These are phyloP conservation scores for Sussaba pulchella DNA, from an alignment of 2,888 invertebrate genomes.

Conservation along the genomic window DNA sequence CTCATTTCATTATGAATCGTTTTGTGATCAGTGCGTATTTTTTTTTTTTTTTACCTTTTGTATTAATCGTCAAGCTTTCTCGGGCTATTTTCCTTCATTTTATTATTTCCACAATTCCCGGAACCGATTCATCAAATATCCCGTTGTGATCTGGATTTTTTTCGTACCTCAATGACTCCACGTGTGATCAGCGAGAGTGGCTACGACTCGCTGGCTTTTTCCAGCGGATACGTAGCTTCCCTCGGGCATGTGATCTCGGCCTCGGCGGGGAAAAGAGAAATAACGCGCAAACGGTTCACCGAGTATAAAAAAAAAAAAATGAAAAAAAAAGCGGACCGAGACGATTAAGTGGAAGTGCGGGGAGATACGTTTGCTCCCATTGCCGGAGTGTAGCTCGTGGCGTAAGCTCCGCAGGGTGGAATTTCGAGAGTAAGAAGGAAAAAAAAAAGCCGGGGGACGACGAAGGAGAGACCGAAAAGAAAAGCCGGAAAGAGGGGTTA, in stretches of 20 bases:
- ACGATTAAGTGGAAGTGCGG: conserved; percentile 47
- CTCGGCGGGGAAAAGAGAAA: background rate
- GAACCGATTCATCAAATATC: too few relatives aligned
- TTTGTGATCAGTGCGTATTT: background rate
- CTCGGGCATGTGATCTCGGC: background rate
- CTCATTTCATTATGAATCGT: too few relatives aligned
- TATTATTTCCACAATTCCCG: too few relatives aligned
- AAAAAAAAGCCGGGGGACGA: background rate
- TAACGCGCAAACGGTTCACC: background rate
- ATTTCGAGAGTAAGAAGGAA: conserved; percentile 1
- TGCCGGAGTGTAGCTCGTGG: conserved; percentile 19
- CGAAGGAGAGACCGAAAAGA: background rate
- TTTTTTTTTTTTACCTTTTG: too few relatives aligned
- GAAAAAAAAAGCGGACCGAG: too few relatives aligned
- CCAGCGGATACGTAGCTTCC: background rate
- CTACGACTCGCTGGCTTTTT: conserved; percentile 2
- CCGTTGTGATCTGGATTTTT: background rate
- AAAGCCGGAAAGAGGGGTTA: background rate
- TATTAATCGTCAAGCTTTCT: too few relatives aligned
- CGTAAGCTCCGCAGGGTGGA: conserved; percentile 14
- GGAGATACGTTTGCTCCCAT: conserved; percentile 42
- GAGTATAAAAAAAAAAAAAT: conserved; percentile 41
- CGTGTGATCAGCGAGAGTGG: background rate
- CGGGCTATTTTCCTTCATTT: too few relatives aligned
- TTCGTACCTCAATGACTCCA: too few relatives aligned